Evolutionary conservation across 2,113 vertebrate species (phyloP).

Genomic region (Cyprinus carpio): DNA sequence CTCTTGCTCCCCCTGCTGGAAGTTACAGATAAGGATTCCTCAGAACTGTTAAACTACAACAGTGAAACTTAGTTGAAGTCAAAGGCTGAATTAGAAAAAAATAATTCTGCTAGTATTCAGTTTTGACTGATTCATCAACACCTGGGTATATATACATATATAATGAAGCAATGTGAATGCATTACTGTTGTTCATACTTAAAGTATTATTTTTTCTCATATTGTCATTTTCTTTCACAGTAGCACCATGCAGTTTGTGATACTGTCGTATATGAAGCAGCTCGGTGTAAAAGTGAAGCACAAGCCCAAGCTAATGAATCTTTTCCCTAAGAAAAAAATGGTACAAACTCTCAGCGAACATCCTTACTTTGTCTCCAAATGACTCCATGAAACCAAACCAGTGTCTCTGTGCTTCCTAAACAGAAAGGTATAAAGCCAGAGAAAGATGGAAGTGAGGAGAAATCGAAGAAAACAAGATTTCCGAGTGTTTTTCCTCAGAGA

Average conservation of each 20-base stretch:
- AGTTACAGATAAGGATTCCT: neutral
- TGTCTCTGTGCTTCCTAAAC: slow-evolving; percentile 36
- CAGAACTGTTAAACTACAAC: neutral
- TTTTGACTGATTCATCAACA: neutral
- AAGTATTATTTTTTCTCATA: neutral
- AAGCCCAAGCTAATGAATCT: slow-evolving; percentile 88
- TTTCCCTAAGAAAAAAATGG: slow-evolving; percentile 90
- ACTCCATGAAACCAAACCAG: neutral
- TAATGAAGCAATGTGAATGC: neutral
- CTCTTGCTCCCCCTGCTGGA: slow-evolving; percentile 45
- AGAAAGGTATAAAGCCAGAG: slow-evolving; percentile 91
- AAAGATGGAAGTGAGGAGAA: slow-evolving; percentile 92
- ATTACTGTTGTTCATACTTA: neutral
- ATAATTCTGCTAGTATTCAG: neutral
- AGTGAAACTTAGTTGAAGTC: neutral
- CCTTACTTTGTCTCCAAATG: neutral
- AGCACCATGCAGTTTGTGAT: slow-evolving; percentile 90
- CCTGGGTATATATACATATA: neutral
- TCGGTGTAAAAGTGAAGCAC: slow-evolving; percentile 92
- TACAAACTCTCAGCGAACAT: slow-evolving; percentile 49
- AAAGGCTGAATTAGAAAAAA: neutral
- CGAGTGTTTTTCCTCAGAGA: slow-evolving; percentile 86
- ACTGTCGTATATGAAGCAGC: slow-evolving; percentile 93
- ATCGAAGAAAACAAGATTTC: slow-evolving; percentile 85
- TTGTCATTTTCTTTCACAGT: slow-evolving; percentile 65